Evolutionary conservation across 2,797 vertebrate genomes (phyloP).

Genomic region (Hippopotamyrus pictus): DNA sequence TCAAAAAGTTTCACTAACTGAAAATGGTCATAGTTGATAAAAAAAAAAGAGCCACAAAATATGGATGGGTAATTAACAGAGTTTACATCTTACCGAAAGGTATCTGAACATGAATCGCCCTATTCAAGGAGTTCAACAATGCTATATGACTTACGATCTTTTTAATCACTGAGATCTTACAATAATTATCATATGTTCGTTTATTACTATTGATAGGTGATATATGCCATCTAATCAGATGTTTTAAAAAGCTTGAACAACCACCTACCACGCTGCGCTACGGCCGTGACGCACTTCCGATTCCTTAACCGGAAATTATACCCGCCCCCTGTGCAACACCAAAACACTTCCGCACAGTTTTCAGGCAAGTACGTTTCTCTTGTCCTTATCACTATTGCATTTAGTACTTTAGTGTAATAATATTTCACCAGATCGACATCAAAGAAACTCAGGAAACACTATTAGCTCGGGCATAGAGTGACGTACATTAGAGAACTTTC

Average conservation of each 20-base stretch:
- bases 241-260: neutral
- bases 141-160: neutral
- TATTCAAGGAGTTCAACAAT: neutral
- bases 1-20: neutral
- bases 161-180: neutral
- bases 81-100: neutral
- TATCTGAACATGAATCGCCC: neutral
- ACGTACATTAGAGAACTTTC: conserved; percentile 30
- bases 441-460: neutral
- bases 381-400: neutral
- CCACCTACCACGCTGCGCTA: no score
- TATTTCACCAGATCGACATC: neutral
- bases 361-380: neutral
- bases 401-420: neutral
- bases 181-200: neutral
- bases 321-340: neutral
- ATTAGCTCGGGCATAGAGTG: conserved; percentile 25
- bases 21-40: neutral
- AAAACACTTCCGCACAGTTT: neutral
- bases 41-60: neutral
- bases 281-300: neutral
- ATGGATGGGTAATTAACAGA: neutral
- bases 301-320: neutral
- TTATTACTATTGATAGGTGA: neutral
- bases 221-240: neutral